phyloP scores from a whole-genome alignment of 2,797 vertebrate species.

The Podarcis siculus region DNA sequence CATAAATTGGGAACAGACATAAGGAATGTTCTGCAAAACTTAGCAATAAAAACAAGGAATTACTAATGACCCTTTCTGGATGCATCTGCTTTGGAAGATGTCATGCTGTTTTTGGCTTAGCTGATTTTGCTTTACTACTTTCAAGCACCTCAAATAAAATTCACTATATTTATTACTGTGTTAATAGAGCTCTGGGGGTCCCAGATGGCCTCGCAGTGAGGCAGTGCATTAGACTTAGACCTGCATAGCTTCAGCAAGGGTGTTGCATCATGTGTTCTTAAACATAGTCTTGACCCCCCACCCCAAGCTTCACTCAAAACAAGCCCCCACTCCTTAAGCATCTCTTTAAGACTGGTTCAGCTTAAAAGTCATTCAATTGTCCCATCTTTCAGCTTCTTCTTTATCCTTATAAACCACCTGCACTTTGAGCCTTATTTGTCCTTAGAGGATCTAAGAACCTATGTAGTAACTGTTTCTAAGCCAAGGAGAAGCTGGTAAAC shows the following conservation, averaged over 20 bases:
- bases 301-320: not conserved
- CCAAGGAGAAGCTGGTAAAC: not conserved
- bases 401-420: not conserved
- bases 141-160: not conserved
- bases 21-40: not conserved
- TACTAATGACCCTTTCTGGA: not conserved
- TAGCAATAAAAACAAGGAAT: not conserved
- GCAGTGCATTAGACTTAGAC: not conserved
- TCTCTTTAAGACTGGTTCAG: not conserved
- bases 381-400: not conserved
- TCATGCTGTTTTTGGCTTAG: not conserved
- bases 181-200: not conserved
- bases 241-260: not conserved
- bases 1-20: not conserved
- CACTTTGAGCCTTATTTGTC: not conserved
- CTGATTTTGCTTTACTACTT: not conserved
- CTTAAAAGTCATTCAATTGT: not conserved
- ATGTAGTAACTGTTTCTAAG: conserved; percentile 10
- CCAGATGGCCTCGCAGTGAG: not conserved
- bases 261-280: no score
- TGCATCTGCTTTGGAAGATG: not conserved
- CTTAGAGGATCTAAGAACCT: not conserved
- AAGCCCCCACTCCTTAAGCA: not conserved
- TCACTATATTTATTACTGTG: not conserved
- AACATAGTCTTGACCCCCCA: not conserved